Evolutionary conservation across 2,113 vertebrate species (phyloP).

Genomic region (Recurvirostra avosetta): DNA sequence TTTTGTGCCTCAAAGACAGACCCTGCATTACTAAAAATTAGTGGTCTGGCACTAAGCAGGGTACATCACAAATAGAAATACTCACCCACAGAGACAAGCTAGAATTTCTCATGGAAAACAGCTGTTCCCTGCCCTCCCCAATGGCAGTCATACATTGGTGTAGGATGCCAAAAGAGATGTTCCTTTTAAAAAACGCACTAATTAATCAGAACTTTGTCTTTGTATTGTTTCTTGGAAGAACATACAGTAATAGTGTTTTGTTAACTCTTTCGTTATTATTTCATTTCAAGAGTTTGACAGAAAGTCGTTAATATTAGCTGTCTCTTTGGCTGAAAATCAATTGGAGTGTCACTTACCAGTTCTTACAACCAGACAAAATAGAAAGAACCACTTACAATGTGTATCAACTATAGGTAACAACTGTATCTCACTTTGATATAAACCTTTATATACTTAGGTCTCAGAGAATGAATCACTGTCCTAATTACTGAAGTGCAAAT

Average conservation of each 20-base stretch:
- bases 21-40: slow-evolving; percentile 23
- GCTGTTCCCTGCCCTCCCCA: slow-evolving; percentile 8
- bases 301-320: not conserved
- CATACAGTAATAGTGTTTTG: not conserved
- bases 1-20: slow-evolving; percentile 38
- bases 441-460: not conserved
- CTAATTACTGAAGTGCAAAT: not conserved
- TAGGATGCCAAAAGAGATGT: not conserved
- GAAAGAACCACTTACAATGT: not conserved
- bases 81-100: slow-evolving; percentile 10
- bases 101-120: slow-evolving; percentile 41
- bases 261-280: not conserved
- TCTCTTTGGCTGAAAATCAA: not conserved
- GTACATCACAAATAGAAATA: slow-evolving; percentile 21
- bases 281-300: not conserved
- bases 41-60: slow-evolving; percentile 34
- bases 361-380: not conserved
- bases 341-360: not conserved
- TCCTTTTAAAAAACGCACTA: not conserved
- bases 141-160: not conserved
- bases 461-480: not conserved
- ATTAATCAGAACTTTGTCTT: slow-evolving; percentile 4
- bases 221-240: not conserved
- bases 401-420: not conserved
- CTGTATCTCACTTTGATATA: not conserved